These are phyloP conservation scores for Spinus olivaceus DNA, from an alignment of 2,797 vertebrate species.

Conservation along the genomic window DNA sequence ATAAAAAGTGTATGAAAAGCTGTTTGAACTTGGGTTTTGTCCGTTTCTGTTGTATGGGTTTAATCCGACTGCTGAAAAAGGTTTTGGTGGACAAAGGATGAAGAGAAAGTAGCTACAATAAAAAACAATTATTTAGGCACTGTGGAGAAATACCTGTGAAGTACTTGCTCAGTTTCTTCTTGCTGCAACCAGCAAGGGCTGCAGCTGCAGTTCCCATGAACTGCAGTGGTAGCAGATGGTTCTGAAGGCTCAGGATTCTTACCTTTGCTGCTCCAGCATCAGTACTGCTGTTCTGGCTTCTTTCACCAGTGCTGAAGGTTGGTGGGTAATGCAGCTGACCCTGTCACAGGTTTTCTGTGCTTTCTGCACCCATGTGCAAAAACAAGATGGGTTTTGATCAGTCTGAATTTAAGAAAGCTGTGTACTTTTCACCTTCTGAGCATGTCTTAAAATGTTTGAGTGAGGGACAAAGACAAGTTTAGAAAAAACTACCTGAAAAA, in stretches of 20 bases:
- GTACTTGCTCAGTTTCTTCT: background rate
- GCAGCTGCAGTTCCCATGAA: background rate
- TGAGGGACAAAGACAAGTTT: background rate
- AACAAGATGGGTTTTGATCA: background rate
- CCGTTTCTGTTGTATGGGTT: background rate
- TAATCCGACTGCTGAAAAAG: background rate
- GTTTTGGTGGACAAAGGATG: background rate
- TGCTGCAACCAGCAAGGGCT: background rate
- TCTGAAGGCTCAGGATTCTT: background rate
- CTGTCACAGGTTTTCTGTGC: background rate
- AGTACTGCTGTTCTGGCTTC: background rate
- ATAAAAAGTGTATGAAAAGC: background rate
- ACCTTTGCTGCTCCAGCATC: background rate
- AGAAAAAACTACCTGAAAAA: background rate
- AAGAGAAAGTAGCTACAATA: background rate
- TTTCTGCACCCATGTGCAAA: background rate
- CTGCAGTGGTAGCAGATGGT: background rate
- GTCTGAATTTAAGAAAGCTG: background rate
- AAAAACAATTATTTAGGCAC: background rate
- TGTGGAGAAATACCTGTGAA: background rate
- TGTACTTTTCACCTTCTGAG: background rate
- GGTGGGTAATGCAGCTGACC: background rate
- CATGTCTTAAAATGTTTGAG: background rate
- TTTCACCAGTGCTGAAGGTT: background rate
- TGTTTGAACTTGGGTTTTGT: background rate